phyloP scores from a whole-genome alignment of 2,797 vertebrate species.

The Streptopelia turtur region DNA sequence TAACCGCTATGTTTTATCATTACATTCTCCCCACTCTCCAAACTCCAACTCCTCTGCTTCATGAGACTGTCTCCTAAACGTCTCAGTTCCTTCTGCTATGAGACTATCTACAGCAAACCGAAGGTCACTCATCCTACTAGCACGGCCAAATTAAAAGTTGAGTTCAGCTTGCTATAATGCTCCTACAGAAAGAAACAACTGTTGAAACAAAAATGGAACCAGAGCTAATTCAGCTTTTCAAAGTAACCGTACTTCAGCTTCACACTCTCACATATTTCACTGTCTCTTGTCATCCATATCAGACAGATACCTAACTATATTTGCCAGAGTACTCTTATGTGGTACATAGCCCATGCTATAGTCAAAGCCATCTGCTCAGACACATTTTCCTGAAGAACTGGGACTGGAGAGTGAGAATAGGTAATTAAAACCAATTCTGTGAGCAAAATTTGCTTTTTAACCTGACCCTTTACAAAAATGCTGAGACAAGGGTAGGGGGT shows the following conservation, averaged over 20 bases:
- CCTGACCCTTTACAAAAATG: not conserved
- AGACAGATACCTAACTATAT: constrained; percentile 65
- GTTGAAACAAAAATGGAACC: constrained; percentile 58
- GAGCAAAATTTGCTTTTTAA: constrained; percentile 31
- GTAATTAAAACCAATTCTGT: constrained; percentile 9
- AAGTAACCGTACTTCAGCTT: constrained; percentile 64
- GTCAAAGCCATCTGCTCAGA: constrained; percentile 70
- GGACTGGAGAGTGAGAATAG: constrained; percentile 29
- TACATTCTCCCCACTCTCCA: not conserved
- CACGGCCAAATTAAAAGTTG: not conserved
- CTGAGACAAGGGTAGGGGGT: not conserved
- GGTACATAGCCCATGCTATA: constrained; percentile 63
- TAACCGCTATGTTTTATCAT: not conserved
- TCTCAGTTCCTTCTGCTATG: not conserved
- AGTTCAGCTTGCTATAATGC: not conserved
- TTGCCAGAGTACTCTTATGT: constrained; percentile 61
- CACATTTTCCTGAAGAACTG: constrained; percentile 46
- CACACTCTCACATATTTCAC: constrained; percentile 68
- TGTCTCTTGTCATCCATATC: constrained; percentile 66
- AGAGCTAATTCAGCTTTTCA: constrained; percentile 51
- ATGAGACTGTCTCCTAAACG: not conserved
- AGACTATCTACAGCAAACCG: not conserved
- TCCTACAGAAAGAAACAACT: constrained; percentile 36
- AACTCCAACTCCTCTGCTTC: not conserved
- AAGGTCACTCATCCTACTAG: not conserved